These are phyloP conservation scores for Poeciliopsis gracilis DNA, from an alignment of 2,797 vertebrate species.

Conservation along the genomic window DNA sequence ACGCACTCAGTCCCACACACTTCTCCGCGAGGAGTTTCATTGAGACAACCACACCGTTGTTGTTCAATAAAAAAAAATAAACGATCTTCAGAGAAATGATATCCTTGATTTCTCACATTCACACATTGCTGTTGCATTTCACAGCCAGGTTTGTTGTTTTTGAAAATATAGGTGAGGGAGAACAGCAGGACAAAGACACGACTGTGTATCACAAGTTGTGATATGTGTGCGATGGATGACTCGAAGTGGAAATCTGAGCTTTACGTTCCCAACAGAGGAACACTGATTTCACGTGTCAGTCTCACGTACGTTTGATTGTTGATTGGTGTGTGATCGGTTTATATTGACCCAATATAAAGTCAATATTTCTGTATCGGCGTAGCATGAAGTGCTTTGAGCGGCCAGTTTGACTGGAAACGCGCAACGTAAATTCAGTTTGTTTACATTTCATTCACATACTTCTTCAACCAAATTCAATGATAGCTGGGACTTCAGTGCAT, in stretches of 20 bases:
- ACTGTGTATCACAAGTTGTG: not conserved
- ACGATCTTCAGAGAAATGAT: constrained; percentile 8
- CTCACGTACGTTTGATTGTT: not conserved
- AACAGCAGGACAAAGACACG: not conserved
- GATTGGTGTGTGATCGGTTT: constrained; percentile 3
- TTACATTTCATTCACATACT: too few species aligned
- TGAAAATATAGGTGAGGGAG: not conserved
- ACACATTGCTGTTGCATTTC: constrained; percentile 4
- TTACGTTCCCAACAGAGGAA: not conserved
- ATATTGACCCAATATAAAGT: not conserved
- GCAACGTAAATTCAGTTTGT: too few species aligned
- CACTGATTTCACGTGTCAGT: not conserved
- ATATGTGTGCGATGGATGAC: not conserved
- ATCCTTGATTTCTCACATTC: constrained; percentile 8
- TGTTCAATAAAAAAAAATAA: not conserved
- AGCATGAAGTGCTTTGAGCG: too few species aligned
- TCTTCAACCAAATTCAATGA: too few species aligned
- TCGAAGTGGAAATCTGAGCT: not conserved
- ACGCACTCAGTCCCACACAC: constrained; percentile 22
- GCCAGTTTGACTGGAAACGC: too few species aligned
- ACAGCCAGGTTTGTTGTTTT: not conserved
- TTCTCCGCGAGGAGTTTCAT: not conserved
- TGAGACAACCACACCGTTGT: not conserved
- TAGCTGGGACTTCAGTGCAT: too few species aligned
- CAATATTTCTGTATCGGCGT: too few species aligned